Evolutionary conservation across 92 coral and sea anemone genomes (phyloP).

Genomic region (Anthopleura xanthogrammica): DNA sequence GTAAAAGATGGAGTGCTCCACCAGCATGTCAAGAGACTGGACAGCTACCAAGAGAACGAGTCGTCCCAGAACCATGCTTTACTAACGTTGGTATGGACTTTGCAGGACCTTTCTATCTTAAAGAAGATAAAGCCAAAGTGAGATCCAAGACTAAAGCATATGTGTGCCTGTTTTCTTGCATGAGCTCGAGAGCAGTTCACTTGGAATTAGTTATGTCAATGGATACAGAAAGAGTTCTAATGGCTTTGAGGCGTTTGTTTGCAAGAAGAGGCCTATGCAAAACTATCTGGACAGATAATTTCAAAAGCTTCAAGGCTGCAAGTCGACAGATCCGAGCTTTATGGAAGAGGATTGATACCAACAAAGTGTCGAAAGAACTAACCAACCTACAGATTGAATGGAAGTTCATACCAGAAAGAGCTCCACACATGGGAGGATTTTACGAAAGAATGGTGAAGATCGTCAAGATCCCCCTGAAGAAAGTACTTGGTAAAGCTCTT

Average conservation of each 20-base stretch:
- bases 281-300: conserved; percentile 48
- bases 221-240: conserved; percentile 25
- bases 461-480: conserved; percentile 26
- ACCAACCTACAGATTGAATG: conserved; percentile 30
- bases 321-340: conserved; percentile 31
- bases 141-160: conserved; percentile 37
- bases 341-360: conserved; percentile 19
- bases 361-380: conserved; percentile 15
- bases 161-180: conserved; percentile 45
- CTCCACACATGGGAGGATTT: conserved; percentile 28
- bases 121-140: conserved; percentile 16
- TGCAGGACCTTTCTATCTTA: conserved; percentile 43
- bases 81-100: conserved; percentile 46
- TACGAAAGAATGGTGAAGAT: conserved; percentile 20
- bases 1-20: conserved; percentile 14
- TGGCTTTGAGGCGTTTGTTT: conserved; percentile 37
- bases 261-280: conserved; percentile 53
- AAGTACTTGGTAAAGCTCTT: conserved; percentile 24
- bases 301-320: conserved; percentile 44
- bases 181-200: conserved; percentile 46
- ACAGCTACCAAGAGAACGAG: conserved; percentile 41
- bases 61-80: conserved; percentile 44
- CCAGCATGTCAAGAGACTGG: conserved; percentile 20
- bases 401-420: conserved; percentile 38
- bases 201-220: conserved; percentile 38